Base-by-base conservation (phyloP, 2,888 invertebrate genomes). In the Tenthredo scrophulariae region DNA sequence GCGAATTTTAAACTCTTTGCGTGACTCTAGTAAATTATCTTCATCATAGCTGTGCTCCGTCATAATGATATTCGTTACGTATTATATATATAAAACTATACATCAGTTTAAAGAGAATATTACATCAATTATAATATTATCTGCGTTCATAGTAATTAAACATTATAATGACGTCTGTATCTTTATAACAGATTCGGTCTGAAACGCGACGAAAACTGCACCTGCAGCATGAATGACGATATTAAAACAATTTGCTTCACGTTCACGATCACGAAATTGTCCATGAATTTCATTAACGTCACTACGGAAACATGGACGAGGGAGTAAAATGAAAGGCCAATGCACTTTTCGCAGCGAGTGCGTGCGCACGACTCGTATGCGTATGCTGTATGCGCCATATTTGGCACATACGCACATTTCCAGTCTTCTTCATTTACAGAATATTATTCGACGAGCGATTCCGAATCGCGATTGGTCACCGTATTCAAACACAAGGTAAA, bases 331-430 rank as follows among this genome's bases (percentile, higher is more conserved):
- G 70, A 84, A 75, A 79, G 84, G 84, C 84, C 84, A 84, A 84
- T 84, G 84, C 79, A 84, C 77, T 84, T 84, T 84, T 79, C 62
- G 75, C 80, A 80, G 80, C 80, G 43, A 67, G 62, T 79, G 84
- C 84, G 79, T 84, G 84, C 84, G 84, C 84, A 84, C 33, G 58
- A 37, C 80, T 77, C 77, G 50, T 77, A 77, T 54, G 77, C 80
- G 80, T 62, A 80, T 62, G 62, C 80, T 80, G 40, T n/a, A 80
- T 80, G 40, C 80, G 80, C 80, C 62, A 80, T 80, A 80, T 58
- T 80, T 80, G 80, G 58, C 80, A 80, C 58, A 80, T 22, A 80
- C 58, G 80, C 80, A 80, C 58, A 80, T 80, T 80, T 54, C 54
- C n/a, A 77, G 22, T 62, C 33, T 22, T 6, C 50, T 77, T 50